Percentiles rank a stretch among this genome's conserved stretches.
Conservation (phyloP, 2,113 vertebrate genomes). For the Crotalus horridus region DNA sequence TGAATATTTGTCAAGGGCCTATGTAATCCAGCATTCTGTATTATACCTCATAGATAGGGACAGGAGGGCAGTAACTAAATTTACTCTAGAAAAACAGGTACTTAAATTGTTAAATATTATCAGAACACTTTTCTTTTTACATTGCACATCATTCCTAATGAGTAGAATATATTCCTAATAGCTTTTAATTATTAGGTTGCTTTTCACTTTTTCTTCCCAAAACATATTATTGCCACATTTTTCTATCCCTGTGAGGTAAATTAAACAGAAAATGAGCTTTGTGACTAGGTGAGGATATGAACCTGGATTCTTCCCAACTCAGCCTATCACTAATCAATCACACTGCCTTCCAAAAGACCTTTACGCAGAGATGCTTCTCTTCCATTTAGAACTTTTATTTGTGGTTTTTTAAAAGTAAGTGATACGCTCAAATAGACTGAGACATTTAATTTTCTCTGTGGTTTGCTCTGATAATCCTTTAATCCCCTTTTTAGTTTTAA, state of each 20-base stretch:
- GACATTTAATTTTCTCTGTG: neutral
- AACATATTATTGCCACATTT: neutral
- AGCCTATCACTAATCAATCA: neutral
- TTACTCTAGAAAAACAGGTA: neutral
- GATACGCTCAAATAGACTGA: no score
- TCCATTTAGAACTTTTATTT: neutral
- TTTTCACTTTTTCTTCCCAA: neutral
- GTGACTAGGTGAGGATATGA: neutral
- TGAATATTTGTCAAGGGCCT: neutral
- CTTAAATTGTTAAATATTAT: neutral
- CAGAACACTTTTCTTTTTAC: neutral
- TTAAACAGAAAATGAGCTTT: neutral
- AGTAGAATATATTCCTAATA: neutral
- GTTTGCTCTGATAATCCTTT: neutral
- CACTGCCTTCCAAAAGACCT: neutral
- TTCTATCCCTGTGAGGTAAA: neutral
- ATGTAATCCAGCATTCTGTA: neutral
- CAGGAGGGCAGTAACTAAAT: neutral
- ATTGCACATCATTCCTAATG: neutral
- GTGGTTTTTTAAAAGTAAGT: neutral
- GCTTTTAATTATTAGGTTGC: neutral
- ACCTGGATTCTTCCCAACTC: neutral
- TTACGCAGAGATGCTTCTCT: neutral
- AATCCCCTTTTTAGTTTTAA: neutral
- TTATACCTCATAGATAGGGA: neutral